Evolutionary conservation across 1,140 invertebrate species (phyloP), one percentile per base, ranked within the genome.

Genomic region (Drosophila bocqueti): DNA sequence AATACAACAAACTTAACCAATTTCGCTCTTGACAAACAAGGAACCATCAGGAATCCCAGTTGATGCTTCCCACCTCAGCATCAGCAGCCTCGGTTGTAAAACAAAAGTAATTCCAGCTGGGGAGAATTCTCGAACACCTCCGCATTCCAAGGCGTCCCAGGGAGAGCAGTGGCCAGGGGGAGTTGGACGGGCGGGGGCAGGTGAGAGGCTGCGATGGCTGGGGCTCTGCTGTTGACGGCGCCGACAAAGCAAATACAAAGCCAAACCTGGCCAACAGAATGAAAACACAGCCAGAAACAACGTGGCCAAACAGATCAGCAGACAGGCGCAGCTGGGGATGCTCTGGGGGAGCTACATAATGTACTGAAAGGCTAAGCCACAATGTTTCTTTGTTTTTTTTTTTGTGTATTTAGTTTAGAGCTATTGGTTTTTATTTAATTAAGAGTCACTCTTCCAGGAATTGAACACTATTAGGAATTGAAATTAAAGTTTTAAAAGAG

Each of bases 201-300:
- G 34, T 40, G 42, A 34, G 67, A 65, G 26, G 34, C 16, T 40
- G 38, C 13, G 13, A 49, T 57, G 43, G 21, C 29, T 43, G 47
- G 31, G 31, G 13, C 54, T 46, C 74, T 66, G 75, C 29, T 69
- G 66, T 78, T 79, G 75, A 71, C 65, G 76, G 76, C 75, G 75
- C 76, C 76, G 76, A 79, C 76, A 79, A 78, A 78, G 76, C 52
- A 78, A 78, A 58, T 55, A 78, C 58, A 78, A 78, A 43, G 38
- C 63, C 62, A 58, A 69, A 69, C 59, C 64, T 66, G 65, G 66
- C 64, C 64, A 69, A 45, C 57, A 76, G 62, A 77, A 65, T 58
- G 50, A 65, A 75, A 75, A 76, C 62, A 54, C 29, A 76, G 46
- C 57, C 47, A 67, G 46, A 16, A 65, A 46, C 50, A 76, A 50